Evolutionary conservation across 2,888 invertebrate species (phyloP).

Genomic region (Drosophila merina): DNA sequence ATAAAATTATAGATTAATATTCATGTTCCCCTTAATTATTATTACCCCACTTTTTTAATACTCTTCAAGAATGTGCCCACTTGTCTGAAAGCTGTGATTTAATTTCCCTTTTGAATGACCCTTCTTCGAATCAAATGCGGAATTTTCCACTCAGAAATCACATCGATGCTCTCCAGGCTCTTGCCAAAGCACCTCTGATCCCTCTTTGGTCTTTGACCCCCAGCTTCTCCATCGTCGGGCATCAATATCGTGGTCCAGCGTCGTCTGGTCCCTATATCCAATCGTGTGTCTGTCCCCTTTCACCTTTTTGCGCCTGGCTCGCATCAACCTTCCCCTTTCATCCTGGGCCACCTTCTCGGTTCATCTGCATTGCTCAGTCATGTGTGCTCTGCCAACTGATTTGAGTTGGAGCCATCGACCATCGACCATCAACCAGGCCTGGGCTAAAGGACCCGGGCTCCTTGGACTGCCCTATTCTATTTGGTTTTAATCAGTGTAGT

Average conservation of each 20-base stretch:
- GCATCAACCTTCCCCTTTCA: slow-evolving; percentile 3
- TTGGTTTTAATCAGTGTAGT: slow-evolving; percentile 72
- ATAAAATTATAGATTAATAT: not conserved
- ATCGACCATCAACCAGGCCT: not conserved
- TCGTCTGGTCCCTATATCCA: slow-evolving; percentile 3
- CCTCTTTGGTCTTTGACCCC: slow-evolving; percentile 4
- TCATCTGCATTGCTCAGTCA: slow-evolving; percentile 75
- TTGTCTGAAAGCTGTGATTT: slow-evolving; percentile 17
- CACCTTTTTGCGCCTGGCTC: slow-evolving; percentile 31
- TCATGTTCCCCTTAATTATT: not conserved
- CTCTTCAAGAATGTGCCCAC: not conserved
- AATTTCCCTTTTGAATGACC: slow-evolving; percentile 27
- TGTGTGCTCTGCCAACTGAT: slow-evolving; percentile 71
- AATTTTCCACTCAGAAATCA: slow-evolving; percentile 33
- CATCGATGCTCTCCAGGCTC: slow-evolving; percentile 34
- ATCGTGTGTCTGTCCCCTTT: slow-evolving; percentile 20
- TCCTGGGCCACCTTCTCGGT: slow-evolving; percentile 18
- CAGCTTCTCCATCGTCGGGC: slow-evolving; percentile 2
- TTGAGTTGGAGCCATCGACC: slow-evolving; percentile 50
- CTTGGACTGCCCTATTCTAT: slow-evolving; percentile 3
- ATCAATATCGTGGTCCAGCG: slow-evolving; percentile 18
- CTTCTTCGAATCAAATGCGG: slow-evolving; percentile 23
- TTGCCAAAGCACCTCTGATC: slow-evolving; percentile 21
- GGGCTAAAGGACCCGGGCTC: slow-evolving; percentile 16
- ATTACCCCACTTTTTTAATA: not conserved